A percentile compares a stretch with the other conserved stretches of the same genome.
Conservation (phyloP, 2,113 vertebrate genomes). For the Petrocephalus zakoni region DNA sequence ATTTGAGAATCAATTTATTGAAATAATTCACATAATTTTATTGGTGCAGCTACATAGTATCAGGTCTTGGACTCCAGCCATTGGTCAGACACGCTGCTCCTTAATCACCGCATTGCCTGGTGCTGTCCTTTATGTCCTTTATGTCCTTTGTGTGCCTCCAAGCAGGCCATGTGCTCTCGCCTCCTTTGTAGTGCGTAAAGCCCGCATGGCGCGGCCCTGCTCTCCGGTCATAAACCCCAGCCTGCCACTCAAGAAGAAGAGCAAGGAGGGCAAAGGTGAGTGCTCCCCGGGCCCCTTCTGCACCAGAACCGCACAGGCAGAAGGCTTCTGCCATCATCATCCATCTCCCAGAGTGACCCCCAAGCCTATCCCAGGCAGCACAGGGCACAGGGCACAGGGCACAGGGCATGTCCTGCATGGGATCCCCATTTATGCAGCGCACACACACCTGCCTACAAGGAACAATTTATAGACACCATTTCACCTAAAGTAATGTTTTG, state of each 20-base stretch:
- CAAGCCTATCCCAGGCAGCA: no score
- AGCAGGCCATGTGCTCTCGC: background rate
- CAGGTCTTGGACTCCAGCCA: background rate
- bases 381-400: no score
- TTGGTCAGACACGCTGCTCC: background rate
- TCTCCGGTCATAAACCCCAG: constrained; percentile 76
- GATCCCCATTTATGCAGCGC: no score
- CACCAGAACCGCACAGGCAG: background rate
- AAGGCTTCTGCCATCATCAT: background rate
- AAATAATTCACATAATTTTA: background rate
- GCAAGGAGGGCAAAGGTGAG: constrained; percentile 83
- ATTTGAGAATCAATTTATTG: background rate
- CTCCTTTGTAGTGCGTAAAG: constrained; percentile 67
- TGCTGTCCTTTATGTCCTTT: background rate
- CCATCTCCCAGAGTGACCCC: no score
- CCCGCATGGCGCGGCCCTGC: constrained; percentile 66
- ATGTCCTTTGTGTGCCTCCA: background rate
- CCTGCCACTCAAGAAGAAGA: constrained; percentile 78
- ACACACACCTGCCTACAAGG: no score
- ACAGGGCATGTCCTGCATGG: no score
- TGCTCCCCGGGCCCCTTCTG: background rate
- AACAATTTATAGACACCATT: no score
- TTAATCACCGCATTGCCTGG: background rate
- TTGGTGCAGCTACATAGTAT: background rate
- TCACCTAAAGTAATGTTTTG: no score